Base-by-base conservation (phyloP, 1,140 invertebrate species). In the Drosophila melanogaster region DNA sequence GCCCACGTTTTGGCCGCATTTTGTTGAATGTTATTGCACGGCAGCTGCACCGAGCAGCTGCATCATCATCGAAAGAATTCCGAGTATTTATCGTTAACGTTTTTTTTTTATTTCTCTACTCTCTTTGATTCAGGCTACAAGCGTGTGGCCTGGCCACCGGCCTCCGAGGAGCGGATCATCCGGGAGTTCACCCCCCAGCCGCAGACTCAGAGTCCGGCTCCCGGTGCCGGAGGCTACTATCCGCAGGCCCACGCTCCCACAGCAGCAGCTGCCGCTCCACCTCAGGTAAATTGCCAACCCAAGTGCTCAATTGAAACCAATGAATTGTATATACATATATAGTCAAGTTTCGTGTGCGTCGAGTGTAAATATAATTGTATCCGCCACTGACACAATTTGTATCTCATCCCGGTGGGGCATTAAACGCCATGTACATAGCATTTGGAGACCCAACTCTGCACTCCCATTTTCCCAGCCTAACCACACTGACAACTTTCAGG, bases 61-160 rank as follows among this genome's bases (percentile, higher is more conserved):
- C 71, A 43, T 1, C 41, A 17, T 3, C 41, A 17, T 8, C 62
- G 51, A 33, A 40, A 47, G 64, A 53, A 72, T 73, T 74, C 37
- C 70, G 14, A 24, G 22, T 65, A 57, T 65, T 73, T 64, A 60
- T 72, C 41, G 35, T 17, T 49, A 35, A 3, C 40, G n/a, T n/a
- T 22, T 2, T 22, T 22, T 22, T 22, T 22, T 22, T 22, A 22
- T 22, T 33, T 8, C 33, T 38, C 35, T 38, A 2, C 10, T 46
- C 43, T 35, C n/a, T 19, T 41, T 11, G 46, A 14, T 12, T 2
- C 92, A 96, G 96, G 95, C 92, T 93, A 95, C 74, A 97, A 96
- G 93, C 94, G 96, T 93, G 95, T 97, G 79, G 95, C 95, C 90
- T 97, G 96, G 96, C 96, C 96, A 60, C 96, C 96, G 86, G 94